These are phyloP conservation scores for Catharus fuscescens DNA, from an alignment of 2,113 vertebrate genomes.

Conservation along the genomic window DNA sequence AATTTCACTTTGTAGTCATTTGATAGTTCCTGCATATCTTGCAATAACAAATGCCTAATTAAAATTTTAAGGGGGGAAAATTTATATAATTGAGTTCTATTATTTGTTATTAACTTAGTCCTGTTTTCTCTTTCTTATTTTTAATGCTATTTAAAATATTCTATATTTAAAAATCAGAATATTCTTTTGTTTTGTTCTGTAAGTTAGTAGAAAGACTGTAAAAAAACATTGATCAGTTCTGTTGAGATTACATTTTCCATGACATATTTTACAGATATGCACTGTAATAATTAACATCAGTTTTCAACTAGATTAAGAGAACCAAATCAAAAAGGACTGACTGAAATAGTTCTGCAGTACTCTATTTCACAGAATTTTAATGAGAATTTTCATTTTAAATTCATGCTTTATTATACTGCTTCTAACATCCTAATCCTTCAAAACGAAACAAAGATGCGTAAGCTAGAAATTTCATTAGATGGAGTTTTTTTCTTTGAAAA, in stretches of 20 bases:
- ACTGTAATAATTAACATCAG: background rate
- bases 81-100: background rate
- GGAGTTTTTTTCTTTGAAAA: background rate
- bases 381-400: background rate
- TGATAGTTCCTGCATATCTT: background rate
- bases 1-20: constrained; percentile 1
- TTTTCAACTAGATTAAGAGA: background rate
- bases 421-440: background rate
- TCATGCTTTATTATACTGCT: background rate
- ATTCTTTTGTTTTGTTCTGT: background rate
- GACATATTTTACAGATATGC: background rate
- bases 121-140: background rate
- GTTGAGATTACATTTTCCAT: background rate
- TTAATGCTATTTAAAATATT: background rate
- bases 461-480: background rate
- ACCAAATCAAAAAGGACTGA: background rate
- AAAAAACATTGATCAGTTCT: background rate
- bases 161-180: background rate
- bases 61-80: background rate
- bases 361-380: background rate
- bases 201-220: background rate
- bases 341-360: background rate
- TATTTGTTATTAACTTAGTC: background rate
- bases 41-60: background rate
- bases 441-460: background rate